A percentile compares a stretch with the other conserved stretches of the same genome.
Evolutionary conservation across 2,888 invertebrate genomes (phyloP).

Genomic region (Pseudanteris insignis): DNA sequence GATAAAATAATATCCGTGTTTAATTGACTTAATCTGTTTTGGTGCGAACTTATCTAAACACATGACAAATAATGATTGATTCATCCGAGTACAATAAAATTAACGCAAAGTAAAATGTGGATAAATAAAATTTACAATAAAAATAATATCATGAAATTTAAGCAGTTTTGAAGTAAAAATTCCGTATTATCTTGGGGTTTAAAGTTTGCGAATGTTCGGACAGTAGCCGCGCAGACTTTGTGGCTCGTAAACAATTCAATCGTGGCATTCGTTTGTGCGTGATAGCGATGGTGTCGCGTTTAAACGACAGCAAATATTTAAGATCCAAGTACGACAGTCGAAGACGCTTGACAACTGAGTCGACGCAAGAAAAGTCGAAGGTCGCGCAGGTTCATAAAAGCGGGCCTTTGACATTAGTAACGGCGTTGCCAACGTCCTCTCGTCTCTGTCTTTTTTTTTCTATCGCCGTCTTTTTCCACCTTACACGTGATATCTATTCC

Average conservation of each 20-base stretch:
- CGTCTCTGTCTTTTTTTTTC: slow-evolving; percentile 4
- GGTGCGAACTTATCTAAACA: too few species aligned
- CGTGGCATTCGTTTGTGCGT: slow-evolving; percentile 28
- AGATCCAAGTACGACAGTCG: slow-evolving; percentile 32
- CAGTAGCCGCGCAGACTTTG: slow-evolving; percentile 48
- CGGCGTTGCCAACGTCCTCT: slow-evolving; percentile 14
- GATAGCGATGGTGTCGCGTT: slow-evolving; percentile 34
- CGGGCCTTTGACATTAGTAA: slow-evolving; percentile 42
- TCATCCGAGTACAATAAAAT: too few species aligned
- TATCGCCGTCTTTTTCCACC: neutral
- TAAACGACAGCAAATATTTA: slow-evolving; percentile 46
- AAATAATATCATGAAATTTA: neutral
- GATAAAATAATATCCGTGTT: too few species aligned
- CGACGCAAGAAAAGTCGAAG: slow-evolving; percentile 43
- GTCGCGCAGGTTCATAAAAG: slow-evolving; percentile 44
- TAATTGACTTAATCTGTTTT: too few species aligned
- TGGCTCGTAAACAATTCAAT: slow-evolving; percentile 56
- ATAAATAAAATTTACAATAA: slow-evolving; percentile 2
- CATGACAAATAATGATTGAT: too few species aligned
- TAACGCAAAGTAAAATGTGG: too few species aligned
- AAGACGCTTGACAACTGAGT: slow-evolving; percentile 27
- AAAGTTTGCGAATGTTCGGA: slow-evolving; percentile 20
- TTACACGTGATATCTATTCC: too few species aligned
- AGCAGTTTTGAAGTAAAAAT: too few species aligned
- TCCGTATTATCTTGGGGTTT: slow-evolving; percentile 5